phyloP scores from a whole-genome alignment of 2,113 vertebrate genomes.

The Phyllostomus hastatus region DNA sequence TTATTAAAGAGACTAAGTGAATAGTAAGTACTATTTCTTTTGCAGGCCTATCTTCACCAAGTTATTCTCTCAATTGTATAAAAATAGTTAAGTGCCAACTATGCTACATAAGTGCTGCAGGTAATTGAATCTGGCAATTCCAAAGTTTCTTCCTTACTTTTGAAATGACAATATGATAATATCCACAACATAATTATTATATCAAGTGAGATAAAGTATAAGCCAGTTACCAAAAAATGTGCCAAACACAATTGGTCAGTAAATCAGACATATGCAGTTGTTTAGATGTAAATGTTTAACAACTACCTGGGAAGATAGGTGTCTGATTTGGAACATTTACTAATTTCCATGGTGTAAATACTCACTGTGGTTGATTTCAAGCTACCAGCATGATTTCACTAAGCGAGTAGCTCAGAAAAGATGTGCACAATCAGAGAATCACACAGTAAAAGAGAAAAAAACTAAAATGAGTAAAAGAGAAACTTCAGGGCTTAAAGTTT shows the following conservation, averaged over 20 bases:
- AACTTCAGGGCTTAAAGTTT: not conserved
- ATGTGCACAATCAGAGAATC: not conserved
- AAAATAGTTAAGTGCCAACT: not conserved
- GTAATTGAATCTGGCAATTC: not conserved
- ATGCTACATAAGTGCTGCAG: not conserved
- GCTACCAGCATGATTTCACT: not conserved
- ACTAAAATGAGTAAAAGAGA: not conserved
- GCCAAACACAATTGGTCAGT: not conserved
- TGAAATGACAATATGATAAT: not conserved
- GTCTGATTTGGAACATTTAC: not conserved
- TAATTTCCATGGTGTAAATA: not conserved
- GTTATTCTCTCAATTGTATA: not conserved
- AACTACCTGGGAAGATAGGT: not conserved
- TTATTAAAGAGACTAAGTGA: not conserved
- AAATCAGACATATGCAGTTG: not conserved
- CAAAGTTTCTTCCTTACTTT: not conserved
- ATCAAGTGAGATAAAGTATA: not conserved
- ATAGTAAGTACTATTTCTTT: not conserved
- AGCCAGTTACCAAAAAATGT: not conserved
- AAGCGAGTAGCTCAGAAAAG: not conserved
- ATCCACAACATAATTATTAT: not conserved
- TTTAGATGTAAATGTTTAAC: not conserved
- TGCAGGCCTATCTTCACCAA: not conserved
- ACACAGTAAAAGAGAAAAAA: not conserved
- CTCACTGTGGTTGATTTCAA: not conserved